A percentile compares a stretch with the other conserved stretches of the same genome.
phyloP scores from a whole-genome alignment of 2,113 vertebrate genomes.

The Mastomys coucha region DNA sequence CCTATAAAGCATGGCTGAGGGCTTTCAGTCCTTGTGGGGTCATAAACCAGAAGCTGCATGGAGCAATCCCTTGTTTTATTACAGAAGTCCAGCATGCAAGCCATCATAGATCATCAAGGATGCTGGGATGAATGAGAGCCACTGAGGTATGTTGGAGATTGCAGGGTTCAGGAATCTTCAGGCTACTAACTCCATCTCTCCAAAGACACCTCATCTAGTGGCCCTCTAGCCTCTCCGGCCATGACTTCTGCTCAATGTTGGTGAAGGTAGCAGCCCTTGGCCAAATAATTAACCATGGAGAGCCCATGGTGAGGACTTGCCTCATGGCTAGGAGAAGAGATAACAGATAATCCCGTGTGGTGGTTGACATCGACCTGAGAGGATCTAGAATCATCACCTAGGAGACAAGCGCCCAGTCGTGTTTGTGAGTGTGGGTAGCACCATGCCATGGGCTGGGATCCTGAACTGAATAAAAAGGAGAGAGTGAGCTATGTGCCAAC shows the following conservation, averaged over 20 bases:
- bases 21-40: not conserved
- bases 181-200: not conserved
- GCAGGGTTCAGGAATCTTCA: not conserved
- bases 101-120: not conserved
- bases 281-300: not conserved
- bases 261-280: not conserved
- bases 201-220: not conserved
- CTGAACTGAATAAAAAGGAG: not conserved
- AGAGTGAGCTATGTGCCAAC: not conserved
- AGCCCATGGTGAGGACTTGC: not conserved
- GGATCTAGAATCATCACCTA: not conserved
- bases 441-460: not conserved
- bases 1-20: not conserved
- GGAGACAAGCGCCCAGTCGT: not conserved
- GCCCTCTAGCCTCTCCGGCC: not conserved
- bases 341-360: not conserved
- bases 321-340: not conserved
- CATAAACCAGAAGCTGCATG: not conserved
- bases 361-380: not conserved
- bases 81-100: not conserved
- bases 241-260: not conserved
- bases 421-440: not conserved
- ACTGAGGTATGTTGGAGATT: accelerated
- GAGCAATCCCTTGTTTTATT: not conserved
- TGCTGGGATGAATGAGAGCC: not conserved